Percentiles rank a stretch among this genome's conserved stretches.
Conservation (phyloP, 2,797 vertebrate genomes). For the Scarus forsteni region DNA sequence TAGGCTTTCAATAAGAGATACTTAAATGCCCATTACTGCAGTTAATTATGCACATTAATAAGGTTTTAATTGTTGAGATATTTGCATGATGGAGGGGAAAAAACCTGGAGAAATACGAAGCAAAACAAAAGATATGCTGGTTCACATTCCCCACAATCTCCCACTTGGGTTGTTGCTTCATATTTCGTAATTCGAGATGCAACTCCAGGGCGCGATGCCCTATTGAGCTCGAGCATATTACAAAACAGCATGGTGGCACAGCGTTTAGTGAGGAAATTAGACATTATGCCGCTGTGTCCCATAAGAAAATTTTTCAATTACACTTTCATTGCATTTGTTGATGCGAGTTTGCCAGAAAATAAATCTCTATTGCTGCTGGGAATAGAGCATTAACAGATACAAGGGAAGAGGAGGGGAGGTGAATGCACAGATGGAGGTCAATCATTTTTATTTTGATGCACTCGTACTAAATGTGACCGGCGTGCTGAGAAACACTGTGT, state of each 20-base stretch:
- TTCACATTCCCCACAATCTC: slow-evolving; percentile 54
- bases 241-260: slow-evolving; percentile 72
- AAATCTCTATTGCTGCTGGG: slow-evolving; percentile 49
- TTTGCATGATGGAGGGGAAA: slow-evolving; percentile 44
- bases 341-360: slow-evolving; percentile 56
- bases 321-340: slow-evolving; percentile 75
- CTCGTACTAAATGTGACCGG: slow-evolving; percentile 30
- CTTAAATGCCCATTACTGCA: slow-evolving; percentile 68
- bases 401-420: neutral
- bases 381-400: slow-evolving; percentile 41
- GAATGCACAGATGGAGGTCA: slow-evolving; percentile 43
- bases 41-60: slow-evolving; percentile 80
- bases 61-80: slow-evolving; percentile 68
- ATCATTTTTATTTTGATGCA: slow-evolving; percentile 39
- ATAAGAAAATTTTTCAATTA: slow-evolving; percentile 83
- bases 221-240: slow-evolving; percentile 65
- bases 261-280: slow-evolving; percentile 73
- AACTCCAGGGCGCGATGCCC: slow-evolving; percentile 62
- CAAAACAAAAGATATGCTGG: slow-evolving; percentile 57
- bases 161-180: slow-evolving; percentile 58
- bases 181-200: slow-evolving; percentile 58
- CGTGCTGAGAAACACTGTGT: slow-evolving; percentile 8
- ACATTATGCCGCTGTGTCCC: slow-evolving; percentile 75
- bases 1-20: slow-evolving; percentile 68
- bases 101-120: slow-evolving; percentile 40